Base-by-base conservation (phyloP, 2,113 vertebrate genomes). In the Fukomys damarensis region DNA sequence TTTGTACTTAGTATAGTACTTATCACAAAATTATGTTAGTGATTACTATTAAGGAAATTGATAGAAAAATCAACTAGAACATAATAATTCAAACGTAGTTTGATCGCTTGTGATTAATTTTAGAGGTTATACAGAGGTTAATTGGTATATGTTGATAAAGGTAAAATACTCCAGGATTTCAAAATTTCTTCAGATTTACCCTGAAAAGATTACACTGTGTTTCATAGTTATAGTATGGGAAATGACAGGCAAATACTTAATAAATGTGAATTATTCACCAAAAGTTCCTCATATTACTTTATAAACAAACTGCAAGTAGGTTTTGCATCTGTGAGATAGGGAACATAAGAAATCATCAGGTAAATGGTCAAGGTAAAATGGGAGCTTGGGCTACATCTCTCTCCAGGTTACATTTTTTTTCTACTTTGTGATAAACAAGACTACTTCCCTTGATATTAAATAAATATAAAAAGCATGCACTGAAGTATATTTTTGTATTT, bases 401-500 rank as follows among this genome's bases (percentile, higher is more conserved):
- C 16, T 59, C 46, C 13, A 28, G 7, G 58, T 70, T 38, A 76
- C 49, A 32, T 85, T 84, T 89, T 85, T 83, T 90, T 61, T 77
- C 63, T 35, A 14, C 46, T 93, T 90, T 89, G 9, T 88, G 35
- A 79, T 87, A 83, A 80, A 58, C 13, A 91, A 14, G 5, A n/a
- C 74, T 94, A 32, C 19, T 88, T 59, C 89, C 54, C 12, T 83
- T 91, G 28, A 3, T 83, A 74, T 28, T 90, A 79, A 81, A 79
- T 91, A 70, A 63, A 81, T 95, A 84, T 65, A 32, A 56, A 72
- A 92, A 66, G 19, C 17, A 46, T 16, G 17, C 84, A 28, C 52
- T 94, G 63, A 91, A 92, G 72, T 94, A 56, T 65, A 46, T 88
- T 88, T 92, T 91, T 89, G 19, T 6, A 72, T 85, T 91, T 58